Conservation (phyloP, 2,888 invertebrate species). For the Desoria tigrina region DNA sequence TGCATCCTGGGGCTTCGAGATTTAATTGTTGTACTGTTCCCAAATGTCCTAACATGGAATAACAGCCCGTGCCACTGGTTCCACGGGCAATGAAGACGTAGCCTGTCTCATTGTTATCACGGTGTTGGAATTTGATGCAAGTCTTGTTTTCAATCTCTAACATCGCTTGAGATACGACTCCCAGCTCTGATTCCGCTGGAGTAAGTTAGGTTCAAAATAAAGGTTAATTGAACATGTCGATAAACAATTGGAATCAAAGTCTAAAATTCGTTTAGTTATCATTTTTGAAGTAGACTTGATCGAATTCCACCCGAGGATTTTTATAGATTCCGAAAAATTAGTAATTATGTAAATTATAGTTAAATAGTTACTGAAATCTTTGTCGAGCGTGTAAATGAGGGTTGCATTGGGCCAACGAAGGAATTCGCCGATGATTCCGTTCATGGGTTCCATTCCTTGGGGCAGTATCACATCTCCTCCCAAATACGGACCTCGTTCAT, state of each 20-base stretch:
- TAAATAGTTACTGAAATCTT: constrained; percentile 27
- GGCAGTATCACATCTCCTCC: constrained; percentile 42
- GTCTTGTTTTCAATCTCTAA: constrained; percentile 35
- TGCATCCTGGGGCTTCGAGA: constrained; percentile 27
- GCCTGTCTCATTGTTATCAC: constrained; percentile 7
- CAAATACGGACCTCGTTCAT: constrained; percentile 39
- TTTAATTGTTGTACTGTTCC: constrained; percentile 27
- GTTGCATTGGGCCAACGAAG: constrained; percentile 35
- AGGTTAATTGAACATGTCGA: too few species aligned
- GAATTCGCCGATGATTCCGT: constrained; percentile 23
- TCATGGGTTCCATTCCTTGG: constrained; percentile 20
- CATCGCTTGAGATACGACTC: constrained; percentile 34
- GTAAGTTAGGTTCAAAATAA: too few species aligned
- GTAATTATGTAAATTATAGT: too few species aligned
- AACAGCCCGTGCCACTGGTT: constrained; percentile 1
- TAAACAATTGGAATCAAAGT: too few species aligned
- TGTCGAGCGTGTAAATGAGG: constrained; percentile 29
- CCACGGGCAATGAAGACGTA: constrained; percentile 9
- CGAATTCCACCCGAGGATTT: too few species aligned
- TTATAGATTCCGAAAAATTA: too few species aligned
- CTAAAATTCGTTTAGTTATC: too few species aligned
- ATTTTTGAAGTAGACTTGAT: too few species aligned
- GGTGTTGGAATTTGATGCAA: constrained; percentile 34
- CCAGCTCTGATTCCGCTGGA: too few species aligned
- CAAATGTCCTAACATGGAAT: constrained; percentile 5